Base-by-base conservation (phyloP, 1,140 invertebrate genomes). In the Aphaenogaster rudis region DNA sequence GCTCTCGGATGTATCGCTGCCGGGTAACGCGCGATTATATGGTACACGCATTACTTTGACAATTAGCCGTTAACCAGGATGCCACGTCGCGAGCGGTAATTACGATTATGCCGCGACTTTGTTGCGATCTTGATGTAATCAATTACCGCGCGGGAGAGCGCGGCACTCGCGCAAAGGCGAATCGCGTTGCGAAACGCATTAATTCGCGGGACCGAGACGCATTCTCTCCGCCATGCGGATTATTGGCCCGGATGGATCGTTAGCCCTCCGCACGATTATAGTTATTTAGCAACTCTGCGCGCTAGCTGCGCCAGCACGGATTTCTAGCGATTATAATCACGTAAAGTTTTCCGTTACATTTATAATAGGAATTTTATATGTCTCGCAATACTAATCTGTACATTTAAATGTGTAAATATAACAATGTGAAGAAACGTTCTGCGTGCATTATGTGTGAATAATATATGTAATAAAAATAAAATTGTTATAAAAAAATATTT, bases 121-220 rank as follows among this genome's bases (percentile, higher is more conserved):
- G 80, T 74, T 84, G 80, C 80, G 54, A 84, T 84, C 69, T 84
- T 84, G 59, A 84, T 76, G 69, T 84, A 84, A 84, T 84, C 80
- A 84, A 84, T 84, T 84, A 84, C 52, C 67, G 28, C 17, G 80
- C 21, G 80, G 61, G 80, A 21, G 80, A 48, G 69, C 15, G 69
- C 69, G 69, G 80, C 54, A 50, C 28, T 3, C 50, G 63, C 64
- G 85, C 72, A 88, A 89, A 89, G 78, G 79, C 85, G 88, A 91
- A 87, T 88, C 86, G 72, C 64, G 67, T 64, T 86, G 69, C 76
- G 78, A 86, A 74, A 90, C 86, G 80, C 81, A 86, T 64, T 86
- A 86, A 72, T 88, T 63, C 63, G 76, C 85, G 63, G 78, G 36
- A 61, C 78, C 64, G 64, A 69, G 45, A 61, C 39, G 77, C 17